phyloP scores from a whole-genome alignment of 2,888 invertebrate species.

The Archaeoteleia sp. region DNA sequence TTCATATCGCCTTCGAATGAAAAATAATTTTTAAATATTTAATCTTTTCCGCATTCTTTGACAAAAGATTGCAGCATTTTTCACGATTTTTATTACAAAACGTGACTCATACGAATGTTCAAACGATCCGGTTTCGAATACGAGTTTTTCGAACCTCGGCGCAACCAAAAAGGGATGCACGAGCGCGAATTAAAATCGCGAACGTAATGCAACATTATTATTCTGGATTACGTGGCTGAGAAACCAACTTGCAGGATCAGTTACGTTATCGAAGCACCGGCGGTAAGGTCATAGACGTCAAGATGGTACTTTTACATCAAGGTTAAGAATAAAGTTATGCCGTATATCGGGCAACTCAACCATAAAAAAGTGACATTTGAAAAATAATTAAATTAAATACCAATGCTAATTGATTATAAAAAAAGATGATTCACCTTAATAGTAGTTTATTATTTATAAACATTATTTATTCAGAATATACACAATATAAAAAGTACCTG shows the following conservation, averaged over 20 bases:
- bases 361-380: conserved; percentile 15
- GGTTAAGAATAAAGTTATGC: conserved; percentile 38
- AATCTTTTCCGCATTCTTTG: conserved; percentile 36
- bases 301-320: conserved; percentile 28
- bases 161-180: conserved; percentile 21
- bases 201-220: conserved; percentile 20
- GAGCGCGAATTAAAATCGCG: conserved; percentile 24
- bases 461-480: too few relatives aligned
- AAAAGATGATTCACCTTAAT: too few relatives aligned
- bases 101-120: conserved; percentile 1
- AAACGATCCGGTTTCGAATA: conserved; percentile 28
- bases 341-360: conserved; percentile 21
- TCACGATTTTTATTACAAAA: conserved; percentile 31
- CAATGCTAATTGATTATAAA: too few relatives aligned
- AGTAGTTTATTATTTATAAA: too few relatives aligned
- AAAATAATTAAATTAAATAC: conserved; percentile 15
- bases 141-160: conserved; percentile 14
- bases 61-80: conserved; percentile 16
- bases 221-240: conserved; percentile 31
- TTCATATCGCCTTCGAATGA: conserved; percentile 29
- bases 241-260: conserved; percentile 5
- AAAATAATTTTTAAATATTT: conserved; percentile 30
- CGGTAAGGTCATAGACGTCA: conserved; percentile 26
- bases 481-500: too few relatives aligned
- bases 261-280: conserved; percentile 24